phyloP scores from a whole-genome alignment of 2,888 invertebrate genomes.

The Nomada fabriciana region DNA sequence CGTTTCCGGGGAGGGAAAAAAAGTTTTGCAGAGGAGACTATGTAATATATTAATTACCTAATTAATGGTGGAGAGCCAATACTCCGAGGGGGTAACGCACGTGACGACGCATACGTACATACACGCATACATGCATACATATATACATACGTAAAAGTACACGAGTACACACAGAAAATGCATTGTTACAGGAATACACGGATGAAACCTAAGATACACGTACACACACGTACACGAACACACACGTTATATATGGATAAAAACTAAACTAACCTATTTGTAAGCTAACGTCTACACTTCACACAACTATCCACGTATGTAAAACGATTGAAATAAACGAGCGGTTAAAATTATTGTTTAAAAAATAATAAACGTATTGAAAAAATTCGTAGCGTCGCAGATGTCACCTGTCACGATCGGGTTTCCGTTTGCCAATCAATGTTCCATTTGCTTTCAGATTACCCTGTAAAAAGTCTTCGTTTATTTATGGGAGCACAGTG shows the following conservation, averaged over 20 bases:
- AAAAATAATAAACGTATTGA: constrained; percentile 81
- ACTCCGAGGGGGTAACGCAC: constrained; percentile 72
- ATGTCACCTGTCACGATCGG: constrained; percentile 39
- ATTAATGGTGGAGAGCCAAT: constrained; percentile 80
- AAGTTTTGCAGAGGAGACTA: constrained; percentile 50
- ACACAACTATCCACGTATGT: constrained; percentile 82
- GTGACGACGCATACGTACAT: constrained; percentile 47
- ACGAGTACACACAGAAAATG: constrained; percentile 39
- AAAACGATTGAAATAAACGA: constrained; percentile 83
- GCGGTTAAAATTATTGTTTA: constrained; percentile 84
- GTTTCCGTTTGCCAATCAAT: neutral
- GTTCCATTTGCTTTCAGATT: neutral
- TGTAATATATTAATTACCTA: constrained; percentile 82
- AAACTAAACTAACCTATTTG: constrained; percentile 82
- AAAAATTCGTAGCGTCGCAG: constrained; percentile 58
- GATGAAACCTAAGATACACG: constrained; percentile 50
- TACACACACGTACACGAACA: constrained; percentile 34
- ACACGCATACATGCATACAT: constrained; percentile 38
- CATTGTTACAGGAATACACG: constrained; percentile 13
- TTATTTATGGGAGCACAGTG: no score
- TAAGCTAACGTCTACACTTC: constrained; percentile 83
- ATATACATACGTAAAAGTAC: constrained; percentile 20
- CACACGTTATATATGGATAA: constrained; percentile 78
- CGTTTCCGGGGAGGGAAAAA: constrained; percentile 4
- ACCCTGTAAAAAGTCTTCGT: no score